Conservation (phyloP, 2,797 vertebrate genomes). For the Hipposideros larvatus region DNA sequence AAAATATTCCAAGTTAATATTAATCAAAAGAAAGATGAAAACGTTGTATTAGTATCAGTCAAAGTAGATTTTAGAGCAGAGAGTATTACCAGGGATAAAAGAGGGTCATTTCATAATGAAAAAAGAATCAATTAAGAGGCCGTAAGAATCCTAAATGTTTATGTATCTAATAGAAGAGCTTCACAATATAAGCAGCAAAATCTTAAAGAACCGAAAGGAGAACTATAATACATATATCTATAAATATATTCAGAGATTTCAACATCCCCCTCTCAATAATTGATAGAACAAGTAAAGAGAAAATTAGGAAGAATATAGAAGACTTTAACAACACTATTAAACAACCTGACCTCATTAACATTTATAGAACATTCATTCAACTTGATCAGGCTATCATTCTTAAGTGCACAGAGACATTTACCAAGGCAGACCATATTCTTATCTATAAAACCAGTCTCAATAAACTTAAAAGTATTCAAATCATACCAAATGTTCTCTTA, state of each 20-base stretch:
- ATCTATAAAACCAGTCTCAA: background rate
- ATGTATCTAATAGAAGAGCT: background rate
- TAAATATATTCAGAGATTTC: background rate
- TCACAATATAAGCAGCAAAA: background rate
- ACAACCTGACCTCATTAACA: background rate
- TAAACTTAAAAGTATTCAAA: background rate
- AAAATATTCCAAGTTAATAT: background rate
- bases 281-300: background rate
- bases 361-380: background rate
- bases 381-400: background rate
- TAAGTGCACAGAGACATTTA: background rate
- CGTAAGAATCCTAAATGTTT: background rate
- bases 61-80: background rate
- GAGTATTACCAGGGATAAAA: background rate
- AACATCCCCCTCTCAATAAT: background rate
- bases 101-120: background rate
- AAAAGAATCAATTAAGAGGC: background rate
- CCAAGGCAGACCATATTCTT: background rate
- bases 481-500: background rate
- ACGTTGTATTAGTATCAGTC: background rate
- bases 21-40: background rate
- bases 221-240: background rate
- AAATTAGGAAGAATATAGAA: background rate
- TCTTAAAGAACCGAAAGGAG: constrained; percentile 20
- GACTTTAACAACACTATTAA: background rate